phyloP scores from a whole-genome alignment of 1,140 invertebrate genomes.

The Trichoplusia ni region DNA sequence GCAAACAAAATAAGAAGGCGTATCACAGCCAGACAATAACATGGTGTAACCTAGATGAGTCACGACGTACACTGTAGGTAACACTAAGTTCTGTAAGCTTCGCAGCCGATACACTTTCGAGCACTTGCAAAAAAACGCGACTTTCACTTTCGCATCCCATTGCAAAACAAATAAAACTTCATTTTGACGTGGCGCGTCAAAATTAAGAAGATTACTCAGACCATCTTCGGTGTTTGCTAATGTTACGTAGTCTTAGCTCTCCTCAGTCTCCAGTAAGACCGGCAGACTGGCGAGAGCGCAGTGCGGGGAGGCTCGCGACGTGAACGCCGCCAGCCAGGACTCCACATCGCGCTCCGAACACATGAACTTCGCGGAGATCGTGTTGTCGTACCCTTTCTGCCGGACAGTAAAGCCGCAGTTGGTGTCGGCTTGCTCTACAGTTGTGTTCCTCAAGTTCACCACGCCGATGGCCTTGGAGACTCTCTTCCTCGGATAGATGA shows the following conservation, averaged over 20 bases:
- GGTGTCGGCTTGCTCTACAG: slow-evolving; percentile 80
- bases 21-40: slow-evolving; percentile 23
- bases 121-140: slow-evolving; percentile 64
- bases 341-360: slow-evolving; percentile 83
- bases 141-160: slow-evolving; percentile 76
- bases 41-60: slow-evolving; percentile 37
- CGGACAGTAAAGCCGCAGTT: slow-evolving; percentile 82
- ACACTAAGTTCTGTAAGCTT: slow-evolving; percentile 29
- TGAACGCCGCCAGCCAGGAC: slow-evolving; percentile 84
- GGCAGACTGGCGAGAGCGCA: slow-evolving; percentile 82
- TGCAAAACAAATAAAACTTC: slow-evolving; percentile 74
- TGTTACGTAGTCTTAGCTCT: slow-evolving; percentile 61
- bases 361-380: slow-evolving; percentile 83
- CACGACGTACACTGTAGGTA: slow-evolving; percentile 30
- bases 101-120: slow-evolving; percentile 53
- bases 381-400: slow-evolving; percentile 84
- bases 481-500: slow-evolving; percentile 86
- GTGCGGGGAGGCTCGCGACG: slow-evolving; percentile 76
- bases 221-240: slow-evolving; percentile 35
- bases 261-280: slow-evolving; percentile 85
- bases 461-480: slow-evolving; percentile 84
- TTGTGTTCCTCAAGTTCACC: slow-evolving; percentile 84
- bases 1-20: slow-evolving; percentile 24
- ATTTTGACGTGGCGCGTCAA: slow-evolving; percentile 48
- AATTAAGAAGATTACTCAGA: slow-evolving; percentile 44